These are phyloP conservation scores for Enteromius radiatus DNA, from an alignment of 2,797 vertebrate genomes.

Conservation along the genomic window DNA sequence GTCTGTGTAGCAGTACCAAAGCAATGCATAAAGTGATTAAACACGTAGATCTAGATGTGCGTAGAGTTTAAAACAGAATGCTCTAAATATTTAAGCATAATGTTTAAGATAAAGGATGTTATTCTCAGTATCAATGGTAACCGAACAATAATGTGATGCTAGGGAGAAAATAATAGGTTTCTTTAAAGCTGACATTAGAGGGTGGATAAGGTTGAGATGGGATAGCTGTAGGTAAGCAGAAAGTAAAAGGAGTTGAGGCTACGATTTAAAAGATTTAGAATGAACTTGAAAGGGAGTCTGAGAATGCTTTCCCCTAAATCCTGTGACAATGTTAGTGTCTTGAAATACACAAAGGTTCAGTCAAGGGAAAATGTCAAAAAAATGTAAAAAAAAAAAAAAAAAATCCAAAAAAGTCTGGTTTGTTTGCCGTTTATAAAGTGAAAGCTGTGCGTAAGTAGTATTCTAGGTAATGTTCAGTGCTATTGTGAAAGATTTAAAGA, in stretches of 20 bases:
- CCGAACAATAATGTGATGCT: not conserved
- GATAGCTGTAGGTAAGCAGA: not conserved
- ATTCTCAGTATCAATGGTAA: not conserved
- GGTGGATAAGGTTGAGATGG: conserved; percentile 7
- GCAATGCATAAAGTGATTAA: not conserved
- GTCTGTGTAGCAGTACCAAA: not conserved
- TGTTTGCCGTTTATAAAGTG: not conserved
- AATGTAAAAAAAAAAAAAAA: too few species aligned
- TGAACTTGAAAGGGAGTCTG: not conserved
- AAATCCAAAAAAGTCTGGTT: not conserved
- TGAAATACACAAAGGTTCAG: not conserved
- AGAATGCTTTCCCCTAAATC: not conserved
- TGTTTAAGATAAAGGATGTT: not conserved
- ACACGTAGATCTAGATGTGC: not conserved
- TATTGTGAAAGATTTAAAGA: not conserved
- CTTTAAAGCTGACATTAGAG: not conserved
- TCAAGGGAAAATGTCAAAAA: not conserved
- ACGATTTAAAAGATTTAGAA: not conserved
- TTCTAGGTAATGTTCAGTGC: not conserved
- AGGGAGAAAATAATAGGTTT: not conserved
- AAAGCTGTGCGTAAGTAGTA: not conserved
- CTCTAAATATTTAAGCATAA: not conserved
- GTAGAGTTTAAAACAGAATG: not conserved
- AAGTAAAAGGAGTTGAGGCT: not conserved
- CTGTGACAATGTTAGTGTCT: not conserved